Conservation (phyloP, 2,113 vertebrate species). For the Sakesphorus luctuosus region DNA sequence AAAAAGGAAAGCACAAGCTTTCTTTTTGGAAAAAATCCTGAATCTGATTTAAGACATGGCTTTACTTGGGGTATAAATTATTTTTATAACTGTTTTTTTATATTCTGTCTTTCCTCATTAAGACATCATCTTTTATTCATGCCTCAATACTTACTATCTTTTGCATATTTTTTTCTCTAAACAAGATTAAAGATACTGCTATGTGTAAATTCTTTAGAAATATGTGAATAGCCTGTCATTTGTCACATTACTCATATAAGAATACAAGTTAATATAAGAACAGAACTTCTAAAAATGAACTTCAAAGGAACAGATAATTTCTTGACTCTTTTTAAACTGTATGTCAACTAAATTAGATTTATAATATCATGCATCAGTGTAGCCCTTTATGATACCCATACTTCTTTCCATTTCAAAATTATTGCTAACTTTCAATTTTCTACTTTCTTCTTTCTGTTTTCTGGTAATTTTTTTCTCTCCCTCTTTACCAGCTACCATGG, state of each 20-base stretch:
- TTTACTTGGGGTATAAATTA: background rate
- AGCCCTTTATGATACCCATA: background rate
- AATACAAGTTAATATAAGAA: background rate
- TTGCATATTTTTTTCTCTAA: background rate
- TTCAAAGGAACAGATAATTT: background rate
- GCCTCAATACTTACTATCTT: background rate
- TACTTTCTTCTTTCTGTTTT: background rate
- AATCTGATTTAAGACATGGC: background rate
- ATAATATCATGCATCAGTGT: background rate
- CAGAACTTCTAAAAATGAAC: background rate
- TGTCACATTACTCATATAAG: background rate
- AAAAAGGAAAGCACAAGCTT: background rate
- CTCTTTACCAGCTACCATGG: background rate
- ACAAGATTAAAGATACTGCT: background rate
- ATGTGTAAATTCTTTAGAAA: background rate
- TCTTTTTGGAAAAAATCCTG: background rate
- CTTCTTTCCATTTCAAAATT: background rate
- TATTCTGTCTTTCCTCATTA: background rate
- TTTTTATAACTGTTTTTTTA: background rate
- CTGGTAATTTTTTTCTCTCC: background rate
- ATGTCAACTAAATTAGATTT: background rate
- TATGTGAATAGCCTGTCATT: background rate
- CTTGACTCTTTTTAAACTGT: background rate
- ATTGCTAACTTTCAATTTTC: background rate
- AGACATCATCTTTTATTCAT: background rate